These are phyloP conservation scores for Aricia artaxerxes DNA, from an alignment of 2,888 invertebrate species.

Conservation along the genomic window DNA sequence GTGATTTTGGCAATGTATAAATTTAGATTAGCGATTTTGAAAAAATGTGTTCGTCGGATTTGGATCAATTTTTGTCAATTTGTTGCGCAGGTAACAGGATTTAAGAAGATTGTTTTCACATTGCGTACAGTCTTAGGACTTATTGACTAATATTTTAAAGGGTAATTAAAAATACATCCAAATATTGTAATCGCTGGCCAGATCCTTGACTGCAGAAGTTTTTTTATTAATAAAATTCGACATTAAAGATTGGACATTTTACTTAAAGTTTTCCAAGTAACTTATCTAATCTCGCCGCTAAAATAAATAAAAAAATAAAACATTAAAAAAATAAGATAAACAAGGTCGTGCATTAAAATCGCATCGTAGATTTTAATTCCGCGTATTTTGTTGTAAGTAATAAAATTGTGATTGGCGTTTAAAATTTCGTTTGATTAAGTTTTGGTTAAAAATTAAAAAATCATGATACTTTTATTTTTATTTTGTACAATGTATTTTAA, in stretches of 20 bases:
- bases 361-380: conserved; percentile 10
- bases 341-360: conserved; percentile 13
- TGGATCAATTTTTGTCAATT: background rate
- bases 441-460: background rate
- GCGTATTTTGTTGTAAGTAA: background rate
- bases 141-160: background rate
- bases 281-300: conserved; percentile 10
- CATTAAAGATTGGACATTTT: conserved; percentile 6
- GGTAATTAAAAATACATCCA: conserved; percentile 11
- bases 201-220: conserved; percentile 20
- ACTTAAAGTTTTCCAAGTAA: conserved; percentile 14
- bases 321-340: conserved; percentile 19
- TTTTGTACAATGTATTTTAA: background rate
- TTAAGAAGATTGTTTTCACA: background rate
- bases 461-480: no score
- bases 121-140: background rate
- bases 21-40: background rate
- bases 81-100: background rate
- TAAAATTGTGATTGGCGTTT: background rate
- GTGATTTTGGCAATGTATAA: conserved; percentile 5
- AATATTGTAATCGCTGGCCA: conserved; percentile 1
- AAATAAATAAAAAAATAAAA: conserved; percentile 10
- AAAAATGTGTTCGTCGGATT: background rate
- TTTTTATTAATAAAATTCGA: conserved; percentile 12
- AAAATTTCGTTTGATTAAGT: background rate